A percentile compares a stretch with the other conserved stretches of the same genome.
Conservation (phyloP, 2,797 vertebrate species). For the Amblyopsis hoosieri region DNA sequence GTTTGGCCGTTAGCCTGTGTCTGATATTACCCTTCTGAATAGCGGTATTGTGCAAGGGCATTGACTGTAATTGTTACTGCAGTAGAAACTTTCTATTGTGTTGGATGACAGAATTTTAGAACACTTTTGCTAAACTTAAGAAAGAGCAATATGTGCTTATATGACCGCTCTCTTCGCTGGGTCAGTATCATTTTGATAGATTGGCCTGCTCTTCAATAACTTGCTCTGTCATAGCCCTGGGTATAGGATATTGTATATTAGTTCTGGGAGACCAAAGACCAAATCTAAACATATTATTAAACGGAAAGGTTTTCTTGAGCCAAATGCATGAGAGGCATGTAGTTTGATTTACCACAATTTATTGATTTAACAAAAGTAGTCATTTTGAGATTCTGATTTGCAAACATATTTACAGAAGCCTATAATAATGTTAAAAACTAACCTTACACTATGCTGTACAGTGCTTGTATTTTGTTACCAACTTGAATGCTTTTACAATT, state of each 20-base stretch:
- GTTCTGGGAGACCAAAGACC: conserved; percentile 34
- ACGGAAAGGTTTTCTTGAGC: background rate
- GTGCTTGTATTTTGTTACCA: background rate
- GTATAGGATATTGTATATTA: conserved; percentile 23
- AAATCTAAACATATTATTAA: conserved; percentile 20
- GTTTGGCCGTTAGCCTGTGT: conserved; percentile 41
- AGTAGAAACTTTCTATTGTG: conserved; percentile 45
- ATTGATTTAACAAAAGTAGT: too few relatives aligned
- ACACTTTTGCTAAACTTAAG: conserved; percentile 49
- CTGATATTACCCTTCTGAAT: conserved; percentile 52
- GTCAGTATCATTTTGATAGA: conserved; percentile 41
- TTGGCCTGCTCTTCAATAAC: conserved; percentile 36
- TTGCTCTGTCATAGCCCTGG: conserved; percentile 18
- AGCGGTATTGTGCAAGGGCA: conserved; percentile 47
- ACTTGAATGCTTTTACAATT: too few relatives aligned
- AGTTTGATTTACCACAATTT: background rate
- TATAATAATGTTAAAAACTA: too few relatives aligned
- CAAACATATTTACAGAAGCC: too few relatives aligned
- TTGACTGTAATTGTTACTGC: conserved; percentile 44
- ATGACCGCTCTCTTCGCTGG: conserved; percentile 25
- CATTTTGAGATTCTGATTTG: too few relatives aligned
- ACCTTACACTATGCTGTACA: too few relatives aligned
- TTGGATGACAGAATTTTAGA: conserved; percentile 42
- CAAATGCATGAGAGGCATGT: conserved; percentile 3
- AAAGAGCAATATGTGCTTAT: conserved; percentile 48